Base-by-base conservation (phyloP, 2,797 vertebrate species). In the Acipenser ruthenus region DNA sequence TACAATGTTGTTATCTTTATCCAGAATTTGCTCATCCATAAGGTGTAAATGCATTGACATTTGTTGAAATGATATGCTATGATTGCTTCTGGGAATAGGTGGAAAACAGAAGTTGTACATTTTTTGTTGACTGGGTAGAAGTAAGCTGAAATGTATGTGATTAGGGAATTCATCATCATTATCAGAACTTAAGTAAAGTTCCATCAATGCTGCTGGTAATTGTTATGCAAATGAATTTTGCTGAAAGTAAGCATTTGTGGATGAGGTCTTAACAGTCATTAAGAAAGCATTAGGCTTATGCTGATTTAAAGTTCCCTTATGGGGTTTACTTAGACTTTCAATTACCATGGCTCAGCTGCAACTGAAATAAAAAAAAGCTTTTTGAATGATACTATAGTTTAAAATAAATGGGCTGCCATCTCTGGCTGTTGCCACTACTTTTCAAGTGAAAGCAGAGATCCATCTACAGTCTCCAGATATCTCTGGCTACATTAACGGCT, bases 251-350 rank as follows among this genome's bases (percentile, higher is more conserved):
- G 52, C n/a, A 55, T 55, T 55, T 55, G 9, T 55, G 52, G 52
- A 55, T 55, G n/a, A n/a, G n/a, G 52, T n/a, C 52, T 55, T 55
- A 55, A 55, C 18, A 10, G 60, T 62, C 60, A 62, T 62, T 62
- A 62, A 62, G 9, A 62, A 37, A 62, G 60, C 60, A 62, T 62
- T 62, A 62, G 8, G 47, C n/a, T 62, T 5, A 23, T 62, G 60
- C 60, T 37, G 3, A 8, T 62, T n/a, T 62, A 62, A 62, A 62
- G 10, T 23, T 62, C 60, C 47, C 60, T 37, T 62, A 18, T 9
- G 60, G 13, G 1, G 60, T 18, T 62, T 62, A 8, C 60, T 37
- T 62, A 62, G 18, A 62, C 6, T 8, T 23, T 23, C 60, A 62
- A 62, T 62, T 62, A 62, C 10, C 47, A 10, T 15, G 18, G 6